Base-by-base conservation (phyloP, 2,888 invertebrate species). In the Neelides folsomi region DNA sequence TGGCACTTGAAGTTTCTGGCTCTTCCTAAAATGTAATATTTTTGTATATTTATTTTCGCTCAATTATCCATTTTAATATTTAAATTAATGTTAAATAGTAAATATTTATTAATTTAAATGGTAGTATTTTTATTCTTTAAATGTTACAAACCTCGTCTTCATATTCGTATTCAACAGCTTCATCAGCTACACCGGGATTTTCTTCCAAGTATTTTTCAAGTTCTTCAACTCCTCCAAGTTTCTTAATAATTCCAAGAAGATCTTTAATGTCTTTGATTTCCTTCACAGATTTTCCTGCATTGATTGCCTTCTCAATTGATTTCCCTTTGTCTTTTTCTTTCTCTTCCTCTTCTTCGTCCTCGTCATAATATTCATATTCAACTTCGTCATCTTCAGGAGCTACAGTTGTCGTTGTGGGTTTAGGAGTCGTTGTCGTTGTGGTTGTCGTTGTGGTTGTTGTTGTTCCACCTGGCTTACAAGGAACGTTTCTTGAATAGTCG, bases 401-500 rank as follows among this genome's bases (percentile, higher is more conserved):
- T 5, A 71, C 69, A 0, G 72, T 69, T 1, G 75, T 71, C 1
- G 73, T 56, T 1, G 55, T 58, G n/a, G 57, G 55, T 46, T 68
- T 68, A 0, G 71, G 70, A 3, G 76, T 68, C 1, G 75, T 74
- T 20, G 75, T 75, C 1, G 75, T 75, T n/a, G 70, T 66, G 0
- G 69, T 66, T 8, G 68, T 68, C 18, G 67, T 67, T 16, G 64
- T 49, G 4, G 54, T 52, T 10, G 54, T 52, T 1, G 46, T 16
- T 1, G 57, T 55, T 1, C 49, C 52, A 8, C 51, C 54, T 1
- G 52, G 56, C 51, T 62, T 62, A 54, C 71, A 71, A 6, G 65
- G 66, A 0, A 90, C 90, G 68, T 92, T 90, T 64, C 88, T 79
- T 0, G 87, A 79, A 68, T 90, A 92, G 71, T 92, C 92, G 67